Evolutionary conservation across 2,888 invertebrate species (phyloP).

Genomic region (Ormyrus thymus): DNA sequence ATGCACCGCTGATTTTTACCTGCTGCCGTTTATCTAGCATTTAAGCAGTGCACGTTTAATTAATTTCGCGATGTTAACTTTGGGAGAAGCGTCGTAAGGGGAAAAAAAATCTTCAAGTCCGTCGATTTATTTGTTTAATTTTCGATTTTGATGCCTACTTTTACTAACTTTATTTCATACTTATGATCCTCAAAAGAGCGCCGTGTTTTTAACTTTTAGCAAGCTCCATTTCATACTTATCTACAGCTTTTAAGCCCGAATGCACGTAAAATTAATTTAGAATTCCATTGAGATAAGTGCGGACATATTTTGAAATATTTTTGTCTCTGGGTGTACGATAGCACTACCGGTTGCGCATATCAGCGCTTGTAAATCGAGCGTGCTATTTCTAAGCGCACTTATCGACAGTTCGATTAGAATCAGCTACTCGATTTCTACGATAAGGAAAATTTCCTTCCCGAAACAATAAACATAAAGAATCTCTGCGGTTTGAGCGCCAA

Average conservation of each 20-base stretch:
- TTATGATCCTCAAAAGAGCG: too few species aligned
- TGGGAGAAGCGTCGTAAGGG: too few species aligned
- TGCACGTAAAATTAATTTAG: constrained; percentile 23
- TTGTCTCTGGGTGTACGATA: neutral
- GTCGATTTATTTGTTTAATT: constrained; percentile 11
- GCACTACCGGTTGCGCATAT: constrained; percentile 1
- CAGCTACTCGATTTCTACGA: neutral
- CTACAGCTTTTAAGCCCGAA: constrained; percentile 23
- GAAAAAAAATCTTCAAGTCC: too few species aligned
- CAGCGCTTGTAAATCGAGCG: constrained; percentile 16
- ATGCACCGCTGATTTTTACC: constrained; percentile 27
- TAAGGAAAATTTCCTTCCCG: neutral
- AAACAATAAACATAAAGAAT: too few species aligned
- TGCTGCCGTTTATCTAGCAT: neutral
- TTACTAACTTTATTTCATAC: too few species aligned
- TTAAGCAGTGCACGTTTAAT: too few species aligned
- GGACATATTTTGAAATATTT: constrained; percentile 4
- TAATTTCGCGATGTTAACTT: too few species aligned
- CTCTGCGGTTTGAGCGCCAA: too few species aligned
- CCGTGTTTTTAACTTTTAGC: too few species aligned
- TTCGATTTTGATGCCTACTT: too few species aligned
- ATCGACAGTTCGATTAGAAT: constrained; percentile 23
- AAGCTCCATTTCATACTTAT: neutral
- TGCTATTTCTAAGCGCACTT: constrained; percentile 17
- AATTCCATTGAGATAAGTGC: constrained; percentile 27